Evolutionary conservation across 2,113 vertebrate species (phyloP), one percentile per base, ranked within the genome.

Genomic region (Labeo catla): DNA sequence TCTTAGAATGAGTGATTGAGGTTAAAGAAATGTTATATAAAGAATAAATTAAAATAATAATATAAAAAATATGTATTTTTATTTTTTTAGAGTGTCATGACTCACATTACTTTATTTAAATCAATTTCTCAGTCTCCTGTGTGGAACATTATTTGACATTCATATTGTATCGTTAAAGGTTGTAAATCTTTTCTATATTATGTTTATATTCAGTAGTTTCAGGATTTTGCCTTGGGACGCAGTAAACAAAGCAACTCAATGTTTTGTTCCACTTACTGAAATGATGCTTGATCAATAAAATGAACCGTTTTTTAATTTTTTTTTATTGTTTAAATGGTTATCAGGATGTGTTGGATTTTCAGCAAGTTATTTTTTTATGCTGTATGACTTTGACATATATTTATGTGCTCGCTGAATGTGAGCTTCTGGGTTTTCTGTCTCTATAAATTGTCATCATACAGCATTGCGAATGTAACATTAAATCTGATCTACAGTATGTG

Each of bases 391-490:
- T 68, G 88, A 88, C 85, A 70, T 65, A 84, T 94, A 91, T 93
- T 94, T 94, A 93, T 93, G 89, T 81, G 88, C 91, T 89, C 89
- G 90, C 84, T 92, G 90, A 90, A 91, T 90, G 87, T 90, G n/a
- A 90, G 91, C 73, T 79, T 57, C 84, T 82, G 85, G 84, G 50
- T 86, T 86, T 81, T 79, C 76, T 57, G 59, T 36, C 81, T 73
- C 45, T 28, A 28, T 28, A 77, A 83, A 34, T 36, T 52, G 34
- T 43, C 34, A 79, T 28, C 50, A 63, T 63, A 76, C 57, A 63
- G 72, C 39, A 63, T 50, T 81, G n/a, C 66, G 45, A 47, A 65
- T 77, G 21, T 65, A 6, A 76, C 13, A 65, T 16, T 45, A 28
- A n/a, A 2, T 47, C 23, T 11, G 6, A 63, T 50, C n/a, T 76